Evolutionary conservation across 2,888 invertebrate species (phyloP).

Genomic region (Aleiodes alternator): DNA sequence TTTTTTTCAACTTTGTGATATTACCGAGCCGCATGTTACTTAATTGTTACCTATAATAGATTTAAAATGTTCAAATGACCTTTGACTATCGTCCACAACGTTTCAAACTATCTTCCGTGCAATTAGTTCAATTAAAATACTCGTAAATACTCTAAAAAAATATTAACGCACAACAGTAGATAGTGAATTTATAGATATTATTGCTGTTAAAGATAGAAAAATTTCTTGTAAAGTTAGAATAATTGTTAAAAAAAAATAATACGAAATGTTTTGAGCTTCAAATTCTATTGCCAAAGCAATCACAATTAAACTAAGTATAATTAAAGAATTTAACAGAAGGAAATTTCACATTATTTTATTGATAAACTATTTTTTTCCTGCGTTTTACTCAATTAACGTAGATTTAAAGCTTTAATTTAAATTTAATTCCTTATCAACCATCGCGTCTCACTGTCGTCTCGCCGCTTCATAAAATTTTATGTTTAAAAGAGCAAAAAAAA

Average conservation of each 20-base stretch:
- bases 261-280: slow-evolving; percentile 1
- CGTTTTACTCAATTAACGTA: not conserved
- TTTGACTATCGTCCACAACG: slow-evolving; percentile 4
- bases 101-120: not conserved
- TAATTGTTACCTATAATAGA: not conserved
- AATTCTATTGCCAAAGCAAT: not conserved
- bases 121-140: slow-evolving; percentile 2
- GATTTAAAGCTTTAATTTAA: not conserved
- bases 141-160: not conserved
- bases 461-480: slow-evolving; percentile 2
- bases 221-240: not conserved
- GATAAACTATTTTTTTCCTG: not conserved
- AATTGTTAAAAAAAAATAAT: not conserved
- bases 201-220: not conserved
- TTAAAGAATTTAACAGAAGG: too few species aligned
- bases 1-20: slow-evolving; percentile 17
- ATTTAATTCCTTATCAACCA: not conserved
- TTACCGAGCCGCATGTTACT: slow-evolving; percentile 3
- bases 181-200: not conserved
- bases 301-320: too few species aligned
- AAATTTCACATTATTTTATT: too few species aligned
- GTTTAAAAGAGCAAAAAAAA: not conserved
- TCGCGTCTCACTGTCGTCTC: slow-evolving; percentile 1
- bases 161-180: not conserved
- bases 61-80: not conserved